phyloP scores from a whole-genome alignment of 35 echinoderm and acorn worm species.

The Stichopus chloronotus region DNA sequence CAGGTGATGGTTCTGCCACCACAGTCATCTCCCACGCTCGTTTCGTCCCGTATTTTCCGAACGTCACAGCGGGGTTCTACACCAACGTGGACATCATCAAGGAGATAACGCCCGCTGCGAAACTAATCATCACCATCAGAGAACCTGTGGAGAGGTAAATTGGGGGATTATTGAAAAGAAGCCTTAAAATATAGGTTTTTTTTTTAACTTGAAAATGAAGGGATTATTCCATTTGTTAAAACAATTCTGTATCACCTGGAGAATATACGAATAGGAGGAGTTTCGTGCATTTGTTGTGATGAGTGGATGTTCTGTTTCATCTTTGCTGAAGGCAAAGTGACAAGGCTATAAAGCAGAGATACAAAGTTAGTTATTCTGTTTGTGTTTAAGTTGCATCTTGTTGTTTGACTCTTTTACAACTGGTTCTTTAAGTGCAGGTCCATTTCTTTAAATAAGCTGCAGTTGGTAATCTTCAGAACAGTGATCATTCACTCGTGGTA shows the following conservation, averaged over 20 bases:
- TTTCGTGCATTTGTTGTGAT: too few relatives aligned
- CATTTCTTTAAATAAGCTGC: too few relatives aligned
- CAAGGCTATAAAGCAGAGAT: too few relatives aligned
- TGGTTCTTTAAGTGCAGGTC: too few relatives aligned
- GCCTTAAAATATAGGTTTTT: too few relatives aligned
- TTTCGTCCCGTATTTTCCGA: neutral
- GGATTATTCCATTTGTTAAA: neutral
- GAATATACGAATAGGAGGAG: neutral
- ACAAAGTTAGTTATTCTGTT: too few relatives aligned
- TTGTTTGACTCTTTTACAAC: too few relatives aligned
- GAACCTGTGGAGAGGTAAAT: slow-evolving; percentile 29
- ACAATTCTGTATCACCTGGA: slow-evolving; percentile 2
- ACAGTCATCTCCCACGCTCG: slow-evolving; percentile 5
- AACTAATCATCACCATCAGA: slow-evolving; percentile 13
- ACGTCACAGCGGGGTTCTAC: slow-evolving; percentile 16
- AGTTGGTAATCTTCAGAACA: too few relatives aligned
- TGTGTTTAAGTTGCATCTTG: too few relatives aligned
- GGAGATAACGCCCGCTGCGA: slow-evolving; percentile 4
- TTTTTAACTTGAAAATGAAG: neutral
- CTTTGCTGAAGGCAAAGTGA: too few relatives aligned
- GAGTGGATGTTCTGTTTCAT: too few relatives aligned
- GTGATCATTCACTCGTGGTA: too few relatives aligned
- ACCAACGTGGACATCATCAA: slow-evolving; percentile 38
- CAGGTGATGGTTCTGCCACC: slow-evolving; percentile 29
- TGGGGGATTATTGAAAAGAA: neutral